Evolutionary conservation across 2,888 invertebrate genomes (phyloP), one percentile per base, ranked within the genome.

Genomic region (Hydrotaea cyrtoneurina): DNA sequence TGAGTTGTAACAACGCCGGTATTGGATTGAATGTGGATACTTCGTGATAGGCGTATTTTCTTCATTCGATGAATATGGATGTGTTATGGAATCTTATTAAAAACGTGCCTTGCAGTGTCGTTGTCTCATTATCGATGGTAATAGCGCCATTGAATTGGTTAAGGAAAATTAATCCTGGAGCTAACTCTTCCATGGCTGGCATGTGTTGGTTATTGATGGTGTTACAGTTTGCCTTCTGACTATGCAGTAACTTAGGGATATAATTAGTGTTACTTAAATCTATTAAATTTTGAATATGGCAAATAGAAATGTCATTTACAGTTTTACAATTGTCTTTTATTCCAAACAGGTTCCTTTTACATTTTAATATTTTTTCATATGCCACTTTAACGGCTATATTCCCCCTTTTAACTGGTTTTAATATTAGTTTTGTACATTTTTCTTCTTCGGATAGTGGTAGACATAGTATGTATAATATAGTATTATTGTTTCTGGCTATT

Each of bases 1-100:
- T 69, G 11, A 85, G 83, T 69, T 87, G 83, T 2, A 84, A 26
- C 23, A 86, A 72, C 11, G 85, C 74, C n/a, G 86, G 86, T 53
- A 87, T 21, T 26, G 82, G 78, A 21, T 82, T 72, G 43, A 71
- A 69, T 46, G 55, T 72, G 46, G 36, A 75, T 80, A 72, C 64
- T 53, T 74, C 80, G 73, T 15, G 57, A 17, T 69, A 79, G 21
- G 21, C 64, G 43, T 43, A 77, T 10, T 76, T 83, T 23, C 72
- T 77, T 39, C 75, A 57, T 19, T 82, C 75, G 21, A 82, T 82
- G n/a, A 81, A 46, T 11, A 86, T 75, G 4, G 84, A 77, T 23
- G 75, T 26, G 59, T 83, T 80, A 43, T 55, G 59, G 36, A 62
- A 78, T 53, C 62, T 23, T 71, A 80, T 57, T 26, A 75, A 19